Evolutionary conservation across 2,797 vertebrate genomes (phyloP).

Genomic region (Tenualosa ilisha): DNA sequence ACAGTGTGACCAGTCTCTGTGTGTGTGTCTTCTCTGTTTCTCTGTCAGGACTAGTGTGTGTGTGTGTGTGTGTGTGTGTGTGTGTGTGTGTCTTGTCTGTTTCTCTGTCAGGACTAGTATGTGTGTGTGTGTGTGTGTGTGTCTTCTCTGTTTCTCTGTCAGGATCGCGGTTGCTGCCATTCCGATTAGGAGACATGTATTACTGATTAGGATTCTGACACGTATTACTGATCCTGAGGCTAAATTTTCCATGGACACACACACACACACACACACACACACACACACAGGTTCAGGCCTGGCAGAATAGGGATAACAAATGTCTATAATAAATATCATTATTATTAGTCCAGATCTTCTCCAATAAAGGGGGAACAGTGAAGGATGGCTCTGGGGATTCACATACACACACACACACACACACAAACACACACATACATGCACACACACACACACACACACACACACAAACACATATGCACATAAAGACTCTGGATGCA

Average conservation of each 20-base stretch:
- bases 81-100: too few species aligned
- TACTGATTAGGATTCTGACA: slow-evolving; percentile 96
- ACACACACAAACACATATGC: too few species aligned
- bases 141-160: too few species aligned
- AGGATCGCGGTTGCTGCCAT: slow-evolving; percentile 52
- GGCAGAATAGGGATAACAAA: slow-evolving; percentile 80
- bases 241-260: slow-evolving; percentile 82
- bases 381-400: slow-evolving; percentile 76
- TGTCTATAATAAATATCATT: slow-evolving; percentile 85
- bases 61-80: too few species aligned
- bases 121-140: too few species aligned
- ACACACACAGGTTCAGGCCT: slow-evolving; percentile 37
- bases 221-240: slow-evolving; percentile 92
- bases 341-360: slow-evolving; percentile 79
- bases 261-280: slow-evolving; percentile 18
- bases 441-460: slow-evolving; percentile 48
- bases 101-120: too few species aligned
- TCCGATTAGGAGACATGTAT: slow-evolving; percentile 96
- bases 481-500: slow-evolving; percentile 42
- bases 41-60: too few species aligned
- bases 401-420: background rate
- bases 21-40: too few species aligned
- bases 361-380: slow-evolving; percentile 74
- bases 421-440: background rate
- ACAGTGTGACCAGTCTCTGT: too few species aligned